Conservation (phyloP, 2,888 invertebrate species). For the Diachrysia chrysitis region DNA sequence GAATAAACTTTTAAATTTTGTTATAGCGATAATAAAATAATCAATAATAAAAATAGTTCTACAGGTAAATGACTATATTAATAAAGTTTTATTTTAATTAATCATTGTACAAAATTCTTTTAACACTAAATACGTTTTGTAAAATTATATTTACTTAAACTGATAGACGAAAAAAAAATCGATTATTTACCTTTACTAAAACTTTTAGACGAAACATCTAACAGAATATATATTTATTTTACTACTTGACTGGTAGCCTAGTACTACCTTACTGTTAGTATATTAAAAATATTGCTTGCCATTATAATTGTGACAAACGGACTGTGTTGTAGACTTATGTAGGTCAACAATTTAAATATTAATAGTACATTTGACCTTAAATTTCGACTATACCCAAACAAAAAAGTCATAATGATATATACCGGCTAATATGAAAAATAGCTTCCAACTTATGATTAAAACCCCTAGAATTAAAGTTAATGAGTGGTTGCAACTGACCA, state of each 20-base stretch:
- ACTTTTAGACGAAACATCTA: too few relatives aligned
- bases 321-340: conserved; percentile 36
- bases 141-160: too few relatives aligned
- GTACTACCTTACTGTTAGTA: conserved; percentile 9
- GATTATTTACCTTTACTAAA: too few relatives aligned
- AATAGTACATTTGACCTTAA: conserved; percentile 46
- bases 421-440: conserved; percentile 71
- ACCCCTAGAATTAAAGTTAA: conserved; percentile 80
- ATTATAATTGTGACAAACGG: conserved; percentile 44
- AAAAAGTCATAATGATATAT: conserved; percentile 58
- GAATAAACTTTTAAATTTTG: neutral
- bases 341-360: conserved; percentile 47
- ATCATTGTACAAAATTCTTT: too few relatives aligned
- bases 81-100: too few relatives aligned
- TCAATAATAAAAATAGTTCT: neutral
- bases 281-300: conserved; percentile 13
- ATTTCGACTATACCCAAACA: conserved; percentile 38
- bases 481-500: conserved; percentile 79
- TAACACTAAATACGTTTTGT: too few relatives aligned
- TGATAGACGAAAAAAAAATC: too few relatives aligned
- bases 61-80: too few relatives aligned
- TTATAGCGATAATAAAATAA: neutral
- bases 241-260: too few relatives aligned
- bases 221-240: too few relatives aligned
- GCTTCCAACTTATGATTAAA: conserved; percentile 78